These are phyloP conservation scores for Cromileptes altivelis DNA, from an alignment of 2,113 vertebrate genomes.

Conservation along the genomic window DNA sequence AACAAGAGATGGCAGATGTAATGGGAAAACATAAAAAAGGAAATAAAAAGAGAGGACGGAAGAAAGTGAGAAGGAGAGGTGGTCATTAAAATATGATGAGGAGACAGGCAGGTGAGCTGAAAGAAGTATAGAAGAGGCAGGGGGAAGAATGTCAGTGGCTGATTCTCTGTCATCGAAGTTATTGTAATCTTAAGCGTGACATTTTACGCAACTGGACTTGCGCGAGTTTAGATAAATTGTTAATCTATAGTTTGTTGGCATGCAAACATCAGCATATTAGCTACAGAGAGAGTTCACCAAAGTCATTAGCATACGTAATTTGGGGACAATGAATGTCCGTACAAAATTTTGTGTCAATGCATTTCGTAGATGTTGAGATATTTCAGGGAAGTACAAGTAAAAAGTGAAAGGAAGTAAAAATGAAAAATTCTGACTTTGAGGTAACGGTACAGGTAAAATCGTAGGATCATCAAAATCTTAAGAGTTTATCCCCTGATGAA, in stretches of 20 bases:
- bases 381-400: too few species aligned
- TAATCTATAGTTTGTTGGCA: not conserved
- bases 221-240: not conserved
- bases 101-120: not conserved
- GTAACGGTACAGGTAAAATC: too few species aligned
- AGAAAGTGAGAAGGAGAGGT: not conserved
- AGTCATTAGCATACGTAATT: not conserved
- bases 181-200: too few species aligned
- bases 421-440: too few species aligned
- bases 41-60: not conserved
- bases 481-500: too few species aligned
- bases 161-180: too few species aligned
- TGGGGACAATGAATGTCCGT: not conserved
- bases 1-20: constrained; percentile 10
- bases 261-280: not conserved
- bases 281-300: not conserved
- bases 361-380: not conserved
- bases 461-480: too few species aligned
- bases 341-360: too few species aligned
- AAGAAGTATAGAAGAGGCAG: too few species aligned
- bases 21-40: constrained; percentile 22
- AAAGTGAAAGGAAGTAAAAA: too few species aligned
- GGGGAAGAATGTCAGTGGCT: too few species aligned
- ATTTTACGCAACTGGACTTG: too few species aligned
- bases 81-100: not conserved